phyloP scores from a whole-genome alignment of 2,113 vertebrate genomes.

The Leucopsar rothschildi region DNA sequence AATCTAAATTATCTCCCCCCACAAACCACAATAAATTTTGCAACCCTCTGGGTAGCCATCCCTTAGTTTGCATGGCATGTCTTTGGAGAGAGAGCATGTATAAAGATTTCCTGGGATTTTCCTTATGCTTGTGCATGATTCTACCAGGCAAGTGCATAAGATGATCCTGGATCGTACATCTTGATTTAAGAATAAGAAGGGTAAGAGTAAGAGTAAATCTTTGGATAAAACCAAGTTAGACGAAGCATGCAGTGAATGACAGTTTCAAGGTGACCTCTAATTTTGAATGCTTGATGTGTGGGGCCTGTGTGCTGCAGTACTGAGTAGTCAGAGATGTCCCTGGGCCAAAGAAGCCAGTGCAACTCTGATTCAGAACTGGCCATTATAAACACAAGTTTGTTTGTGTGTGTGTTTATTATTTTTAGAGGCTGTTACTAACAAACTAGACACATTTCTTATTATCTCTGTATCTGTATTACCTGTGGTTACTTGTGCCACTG shows the following conservation, averaged over 20 bases:
- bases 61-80: neutral
- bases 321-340: neutral
- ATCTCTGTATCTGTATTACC: neutral
- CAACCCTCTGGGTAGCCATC: neutral
- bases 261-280: neutral
- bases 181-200: neutral
- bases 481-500: neutral
- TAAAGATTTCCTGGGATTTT: neutral
- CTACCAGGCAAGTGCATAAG: neutral
- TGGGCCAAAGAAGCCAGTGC: accelerated
- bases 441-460: neutral
- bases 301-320: neutral
- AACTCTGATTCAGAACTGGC: neutral
- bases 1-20: neutral
- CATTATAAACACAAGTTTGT: neutral
- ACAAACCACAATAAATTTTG: neutral
- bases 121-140: neutral
- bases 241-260: neutral
- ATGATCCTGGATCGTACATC: neutral
- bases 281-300: accelerated
- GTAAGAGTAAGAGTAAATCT: neutral
- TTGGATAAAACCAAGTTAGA: neutral
- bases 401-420: neutral
- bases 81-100: neutral
- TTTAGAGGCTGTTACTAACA: neutral